Conservation (phyloP, 1,140 invertebrate species). For the Bombus pascuorum region DNA sequence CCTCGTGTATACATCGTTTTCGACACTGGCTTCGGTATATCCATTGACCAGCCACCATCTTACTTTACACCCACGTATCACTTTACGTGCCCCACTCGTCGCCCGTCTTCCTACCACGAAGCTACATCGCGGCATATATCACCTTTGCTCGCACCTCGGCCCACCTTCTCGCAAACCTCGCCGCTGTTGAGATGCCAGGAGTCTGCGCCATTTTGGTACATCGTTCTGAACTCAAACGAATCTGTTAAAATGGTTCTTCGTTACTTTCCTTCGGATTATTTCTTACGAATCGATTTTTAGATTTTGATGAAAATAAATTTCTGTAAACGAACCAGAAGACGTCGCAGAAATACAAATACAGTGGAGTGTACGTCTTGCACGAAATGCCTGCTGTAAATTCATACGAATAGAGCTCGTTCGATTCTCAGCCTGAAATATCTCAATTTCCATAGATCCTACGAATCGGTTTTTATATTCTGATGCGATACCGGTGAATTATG, state of each 20-base stretch:
- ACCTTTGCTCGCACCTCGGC: slow-evolving; percentile 71
- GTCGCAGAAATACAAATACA: too few species aligned
- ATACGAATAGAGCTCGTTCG: too few species aligned
- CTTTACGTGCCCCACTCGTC: slow-evolving; percentile 71
- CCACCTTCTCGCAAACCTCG: slow-evolving; percentile 56
- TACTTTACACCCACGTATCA: slow-evolving; percentile 79
- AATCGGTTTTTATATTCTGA: too few species aligned
- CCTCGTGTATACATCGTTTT: not conserved
- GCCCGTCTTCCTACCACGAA: slow-evolving; percentile 63
- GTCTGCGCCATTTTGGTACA: slow-evolving; percentile 40
- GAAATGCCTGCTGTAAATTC: too few species aligned
- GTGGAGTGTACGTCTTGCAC: too few species aligned
- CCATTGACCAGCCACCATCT: slow-evolving; percentile 74
- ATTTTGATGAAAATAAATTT: not conserved
- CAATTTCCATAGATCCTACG: too few species aligned
- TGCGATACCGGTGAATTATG: too few species aligned
- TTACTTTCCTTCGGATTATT: not conserved
- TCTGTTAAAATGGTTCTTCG: not conserved
- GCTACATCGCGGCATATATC: slow-evolving; percentile 76
- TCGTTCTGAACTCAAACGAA: too few species aligned
- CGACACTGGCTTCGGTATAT: slow-evolving; percentile 42
- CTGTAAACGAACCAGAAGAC: too few species aligned
- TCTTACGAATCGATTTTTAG: not conserved
- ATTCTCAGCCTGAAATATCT: too few species aligned
- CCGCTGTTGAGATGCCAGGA: not conserved